These are phyloP conservation scores for Eriosoma lanigerum DNA, from an alignment of 1,140 invertebrate species.

Conservation along the genomic window DNA sequence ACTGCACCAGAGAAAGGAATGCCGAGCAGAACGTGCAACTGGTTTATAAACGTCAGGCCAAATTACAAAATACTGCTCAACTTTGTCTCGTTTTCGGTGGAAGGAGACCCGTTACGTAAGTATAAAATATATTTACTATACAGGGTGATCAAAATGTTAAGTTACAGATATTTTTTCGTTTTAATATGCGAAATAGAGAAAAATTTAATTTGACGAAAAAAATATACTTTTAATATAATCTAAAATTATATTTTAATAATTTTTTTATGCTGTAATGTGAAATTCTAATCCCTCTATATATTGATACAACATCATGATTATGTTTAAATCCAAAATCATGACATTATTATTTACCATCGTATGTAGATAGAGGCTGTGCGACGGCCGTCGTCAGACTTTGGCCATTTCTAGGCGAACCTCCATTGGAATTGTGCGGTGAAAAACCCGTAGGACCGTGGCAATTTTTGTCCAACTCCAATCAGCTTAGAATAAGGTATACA, in stretches of 20 bases:
- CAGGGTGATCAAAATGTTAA: no score
- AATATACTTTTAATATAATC: no score
- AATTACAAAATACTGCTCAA: constrained; percentile 81
- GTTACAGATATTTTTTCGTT: no score
- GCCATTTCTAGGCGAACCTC: constrained; percentile 72
- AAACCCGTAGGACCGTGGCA: constrained; percentile 74
- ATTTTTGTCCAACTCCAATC: constrained; percentile 81
- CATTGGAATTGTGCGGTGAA: constrained; percentile 86
- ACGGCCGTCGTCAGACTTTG: constrained; percentile 86
- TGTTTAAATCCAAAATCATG: no score
- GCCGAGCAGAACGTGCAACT: constrained; percentile 85
- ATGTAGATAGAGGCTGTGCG: constrained; percentile 80
- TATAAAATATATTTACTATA: constrained; percentile 36
- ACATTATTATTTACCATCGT: no score
- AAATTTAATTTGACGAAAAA: no score
- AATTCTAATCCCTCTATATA: no score
- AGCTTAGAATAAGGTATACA: constrained; percentile 73
- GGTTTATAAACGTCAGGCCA: constrained; percentile 82
- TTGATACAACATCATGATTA: no score
- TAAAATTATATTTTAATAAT: no score
- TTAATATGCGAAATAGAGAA: no score
- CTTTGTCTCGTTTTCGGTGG: constrained; percentile 84
- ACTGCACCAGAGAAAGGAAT: constrained; percentile 72
- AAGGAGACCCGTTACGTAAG: constrained; percentile 81
- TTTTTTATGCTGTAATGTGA: no score